Conservation (phyloP, 2,113 vertebrate species). For the Petroica traversi region DNA sequence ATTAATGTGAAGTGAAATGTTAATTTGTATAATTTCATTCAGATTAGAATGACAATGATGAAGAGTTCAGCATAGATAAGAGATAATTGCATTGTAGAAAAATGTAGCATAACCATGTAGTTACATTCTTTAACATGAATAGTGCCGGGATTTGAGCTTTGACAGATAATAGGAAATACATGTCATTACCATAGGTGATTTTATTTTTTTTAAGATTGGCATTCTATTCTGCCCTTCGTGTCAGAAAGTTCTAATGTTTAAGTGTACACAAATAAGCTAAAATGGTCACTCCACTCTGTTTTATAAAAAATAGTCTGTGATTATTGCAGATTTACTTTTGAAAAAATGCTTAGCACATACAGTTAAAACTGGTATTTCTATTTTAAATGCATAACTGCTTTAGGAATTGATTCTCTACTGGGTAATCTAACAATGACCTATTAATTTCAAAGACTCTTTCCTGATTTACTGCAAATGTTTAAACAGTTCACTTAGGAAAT, state of each 20-base stretch:
- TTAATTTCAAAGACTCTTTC: neutral
- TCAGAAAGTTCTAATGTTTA: neutral
- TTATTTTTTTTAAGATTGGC: neutral
- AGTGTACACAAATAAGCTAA: neutral
- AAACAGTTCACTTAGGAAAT: neutral
- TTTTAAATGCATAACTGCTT: neutral
- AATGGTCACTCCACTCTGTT: neutral
- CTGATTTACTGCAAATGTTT: neutral
- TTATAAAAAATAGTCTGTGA: neutral
- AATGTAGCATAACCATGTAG: neutral
- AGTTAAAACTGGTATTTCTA: neutral
- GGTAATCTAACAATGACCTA: neutral
- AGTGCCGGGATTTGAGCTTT: neutral
- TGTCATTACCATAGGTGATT: neutral
- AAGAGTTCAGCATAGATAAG: neutral
- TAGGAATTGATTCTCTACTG: neutral
- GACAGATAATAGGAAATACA: neutral
- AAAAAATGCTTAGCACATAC: neutral
- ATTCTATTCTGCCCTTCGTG: neutral
- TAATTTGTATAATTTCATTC: neutral
- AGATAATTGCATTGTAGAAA: neutral
- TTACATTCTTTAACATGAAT: neutral
- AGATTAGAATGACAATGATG: neutral
- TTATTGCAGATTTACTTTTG: neutral
- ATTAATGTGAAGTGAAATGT: neutral